A percentile compares a stretch with the other conserved stretches of the same genome.
Conservation (phyloP, 2,888 invertebrate genomes). For the Chironomus riparius region DNA sequence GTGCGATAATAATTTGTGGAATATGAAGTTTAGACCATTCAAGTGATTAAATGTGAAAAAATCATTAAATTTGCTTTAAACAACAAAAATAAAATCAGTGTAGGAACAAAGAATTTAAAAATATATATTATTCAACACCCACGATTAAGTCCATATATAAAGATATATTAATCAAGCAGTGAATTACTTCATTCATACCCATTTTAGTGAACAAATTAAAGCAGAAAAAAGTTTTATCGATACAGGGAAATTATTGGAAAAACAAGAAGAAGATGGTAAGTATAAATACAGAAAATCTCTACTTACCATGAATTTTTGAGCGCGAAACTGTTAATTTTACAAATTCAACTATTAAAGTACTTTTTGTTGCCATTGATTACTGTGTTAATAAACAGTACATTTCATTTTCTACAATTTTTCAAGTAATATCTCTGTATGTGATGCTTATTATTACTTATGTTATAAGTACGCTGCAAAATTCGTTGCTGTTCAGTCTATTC, state of each 20-base stretch:
- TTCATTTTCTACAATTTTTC: neutral
- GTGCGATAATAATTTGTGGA: no score
- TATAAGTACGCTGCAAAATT: neutral
- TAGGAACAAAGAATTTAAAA: no score
- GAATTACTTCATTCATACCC: no score
- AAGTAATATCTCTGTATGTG: neutral
- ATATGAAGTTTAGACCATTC: no score
- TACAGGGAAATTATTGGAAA: neutral
- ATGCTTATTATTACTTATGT: neutral
- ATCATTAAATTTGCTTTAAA: no score
- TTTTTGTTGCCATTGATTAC: no score
- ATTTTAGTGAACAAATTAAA: neutral
- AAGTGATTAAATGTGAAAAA: no score
- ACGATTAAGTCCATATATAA: no score
- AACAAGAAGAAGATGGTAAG: neutral
- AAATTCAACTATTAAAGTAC: neutral
- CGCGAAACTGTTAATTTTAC: neutral
- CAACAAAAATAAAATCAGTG: no score
- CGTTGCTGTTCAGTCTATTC: neutral
- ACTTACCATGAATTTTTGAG: neutral
- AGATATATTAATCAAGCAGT: no score
- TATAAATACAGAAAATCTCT: neutral
- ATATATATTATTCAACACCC: no score
- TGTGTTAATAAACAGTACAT: neutral
- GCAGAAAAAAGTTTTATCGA: neutral